Evolutionary conservation across 1,140 invertebrate genomes (phyloP).

Genomic region (Doryteuthis pealeii): DNA sequence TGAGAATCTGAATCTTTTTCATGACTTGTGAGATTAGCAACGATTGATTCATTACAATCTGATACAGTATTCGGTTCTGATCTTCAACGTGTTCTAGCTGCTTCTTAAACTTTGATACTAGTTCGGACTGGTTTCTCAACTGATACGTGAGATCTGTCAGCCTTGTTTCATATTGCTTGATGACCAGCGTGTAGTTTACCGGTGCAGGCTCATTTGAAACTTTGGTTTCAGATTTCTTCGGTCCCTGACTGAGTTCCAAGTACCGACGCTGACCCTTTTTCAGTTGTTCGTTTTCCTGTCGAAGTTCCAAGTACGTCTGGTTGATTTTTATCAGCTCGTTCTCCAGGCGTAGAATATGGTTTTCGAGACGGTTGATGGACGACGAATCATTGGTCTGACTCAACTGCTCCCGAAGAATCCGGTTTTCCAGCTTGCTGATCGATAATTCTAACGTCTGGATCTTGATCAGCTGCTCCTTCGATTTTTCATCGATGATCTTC

Average conservation of each 20-base stretch:
- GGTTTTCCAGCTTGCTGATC: slow-evolving; percentile 49
- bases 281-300: slow-evolving; percentile 37
- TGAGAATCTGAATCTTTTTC: slow-evolving; percentile 41
- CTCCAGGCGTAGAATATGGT: slow-evolving; percentile 49
- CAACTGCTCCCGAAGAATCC: slow-evolving; percentile 41
- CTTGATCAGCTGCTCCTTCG: slow-evolving; percentile 35
- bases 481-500: not conserved
- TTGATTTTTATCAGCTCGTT: slow-evolving; percentile 51
- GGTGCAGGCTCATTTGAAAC: slow-evolving; percentile 1
- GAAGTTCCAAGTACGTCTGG: slow-evolving; percentile 38
- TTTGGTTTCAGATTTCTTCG: slow-evolving; percentile 4
- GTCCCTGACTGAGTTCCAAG: slow-evolving; percentile 37
- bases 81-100: slow-evolving; percentile 40
- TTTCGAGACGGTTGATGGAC: slow-evolving; percentile 47
- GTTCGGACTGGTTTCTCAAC: slow-evolving; percentile 34
- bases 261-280: slow-evolving; percentile 37
- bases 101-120: slow-evolving; percentile 31
- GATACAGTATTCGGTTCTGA: slow-evolving; percentile 42
- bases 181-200: slow-evolving; percentile 26
- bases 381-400: slow-evolving; percentile 44
- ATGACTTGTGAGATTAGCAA: slow-evolving; percentile 40
- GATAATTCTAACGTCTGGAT: slow-evolving; percentile 44
- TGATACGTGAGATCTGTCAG: slow-evolving; percentile 36
- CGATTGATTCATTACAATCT: slow-evolving; percentile 50
- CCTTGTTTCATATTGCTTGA: slow-evolving; percentile 39